Evolutionary conservation across 2,113 vertebrate species (phyloP).

Genomic region (Callipepla squamata): DNA sequence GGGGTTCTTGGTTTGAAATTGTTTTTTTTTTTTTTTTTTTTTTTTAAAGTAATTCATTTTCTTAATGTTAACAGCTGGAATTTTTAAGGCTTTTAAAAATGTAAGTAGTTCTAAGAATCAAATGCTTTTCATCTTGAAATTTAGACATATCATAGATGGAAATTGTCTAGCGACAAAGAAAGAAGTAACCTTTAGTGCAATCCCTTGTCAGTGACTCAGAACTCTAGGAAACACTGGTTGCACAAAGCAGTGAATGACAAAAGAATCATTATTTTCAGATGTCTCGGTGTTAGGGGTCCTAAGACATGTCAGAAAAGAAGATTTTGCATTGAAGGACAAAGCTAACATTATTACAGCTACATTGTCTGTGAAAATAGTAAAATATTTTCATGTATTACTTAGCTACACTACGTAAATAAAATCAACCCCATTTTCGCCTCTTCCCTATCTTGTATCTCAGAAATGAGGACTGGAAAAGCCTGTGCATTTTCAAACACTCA

Average conservation of each 20-base stretch:
- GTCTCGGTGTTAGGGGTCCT: constrained; percentile 43
- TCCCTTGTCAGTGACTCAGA: not conserved
- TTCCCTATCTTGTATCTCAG: not conserved
- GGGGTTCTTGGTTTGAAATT: not conserved
- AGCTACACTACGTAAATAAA: not conserved
- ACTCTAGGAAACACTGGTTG: not conserved
- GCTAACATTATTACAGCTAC: constrained; percentile 53
- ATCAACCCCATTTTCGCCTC: no score
- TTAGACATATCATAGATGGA: not conserved
- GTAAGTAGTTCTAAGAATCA: not conserved
- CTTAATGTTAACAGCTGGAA: not conserved
- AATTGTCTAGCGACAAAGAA: not conserved
- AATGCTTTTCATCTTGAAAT: constrained; percentile 2
- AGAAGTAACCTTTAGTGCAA: not conserved
- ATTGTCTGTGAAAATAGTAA: constrained; percentile 41
- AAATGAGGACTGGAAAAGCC: not conserved
- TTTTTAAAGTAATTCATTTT: not conserved
- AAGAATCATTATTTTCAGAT: constrained; percentile 53
- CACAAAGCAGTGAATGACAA: not conserved
- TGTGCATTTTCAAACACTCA: not conserved
- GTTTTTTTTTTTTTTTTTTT: not conserved
- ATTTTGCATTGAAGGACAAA: constrained; percentile 54
- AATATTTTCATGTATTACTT: not conserved
- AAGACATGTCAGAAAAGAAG: constrained; percentile 35
- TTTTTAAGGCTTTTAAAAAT: not conserved